Conservation (phyloP, 53 echinoderm and acorn worm genomes). For the Henricia sp. region DNA sequence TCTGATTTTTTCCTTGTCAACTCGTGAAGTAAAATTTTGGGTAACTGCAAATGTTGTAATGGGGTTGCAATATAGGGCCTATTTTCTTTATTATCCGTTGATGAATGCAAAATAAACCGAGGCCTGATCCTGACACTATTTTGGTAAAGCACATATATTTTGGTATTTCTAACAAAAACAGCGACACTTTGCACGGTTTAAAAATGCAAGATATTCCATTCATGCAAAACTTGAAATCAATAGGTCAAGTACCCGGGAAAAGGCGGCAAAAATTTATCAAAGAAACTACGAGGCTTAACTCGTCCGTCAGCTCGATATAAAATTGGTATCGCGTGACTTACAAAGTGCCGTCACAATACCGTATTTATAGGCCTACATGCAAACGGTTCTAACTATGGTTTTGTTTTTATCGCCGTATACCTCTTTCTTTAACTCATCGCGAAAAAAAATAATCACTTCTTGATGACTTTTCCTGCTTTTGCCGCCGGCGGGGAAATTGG, state of each 20-base stretch:
- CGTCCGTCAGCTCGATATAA: conserved; percentile 50
- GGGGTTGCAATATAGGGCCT: too few species aligned
- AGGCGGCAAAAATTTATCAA: conserved; percentile 55
- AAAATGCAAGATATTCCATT: background rate
- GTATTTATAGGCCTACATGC: background rate
- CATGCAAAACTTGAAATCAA: background rate
- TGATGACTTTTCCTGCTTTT: conserved; percentile 50
- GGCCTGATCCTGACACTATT: too few species aligned
- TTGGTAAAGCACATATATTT: too few species aligned
- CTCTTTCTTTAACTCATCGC: conserved; percentile 5
- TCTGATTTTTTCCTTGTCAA: too few species aligned
- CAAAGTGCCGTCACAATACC: background rate
- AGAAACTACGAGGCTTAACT: conserved; percentile 37
- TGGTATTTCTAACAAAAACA: too few species aligned
- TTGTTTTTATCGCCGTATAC: background rate
- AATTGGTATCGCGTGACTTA: conserved; percentile 38
- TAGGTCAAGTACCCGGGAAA: background rate
- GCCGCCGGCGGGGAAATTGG: conserved; percentile 46
- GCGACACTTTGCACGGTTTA: too few species aligned
- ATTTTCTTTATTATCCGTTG: too few species aligned
- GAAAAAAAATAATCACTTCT: conserved; percentile 55
- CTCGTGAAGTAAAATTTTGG: too few species aligned
- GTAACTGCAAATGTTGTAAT: too few species aligned
- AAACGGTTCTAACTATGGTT: background rate
- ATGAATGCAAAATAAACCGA: too few species aligned